A percentile compares a stretch with the other conserved stretches of the same genome.
These are phyloP conservation scores for Stegana nigrithorax DNA, from an alignment of 2,888 invertebrate species.

Conservation along the genomic window DNA sequence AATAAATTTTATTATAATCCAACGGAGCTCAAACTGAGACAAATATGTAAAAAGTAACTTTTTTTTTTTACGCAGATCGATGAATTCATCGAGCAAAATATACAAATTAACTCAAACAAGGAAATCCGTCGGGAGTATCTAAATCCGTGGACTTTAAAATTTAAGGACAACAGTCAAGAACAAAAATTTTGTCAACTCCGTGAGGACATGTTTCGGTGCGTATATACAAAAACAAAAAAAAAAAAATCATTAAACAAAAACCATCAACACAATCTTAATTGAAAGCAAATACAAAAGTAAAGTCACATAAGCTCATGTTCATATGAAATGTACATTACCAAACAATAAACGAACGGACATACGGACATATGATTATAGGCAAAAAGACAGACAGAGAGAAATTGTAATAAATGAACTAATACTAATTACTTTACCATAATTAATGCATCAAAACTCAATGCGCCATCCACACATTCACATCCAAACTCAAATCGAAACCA, in stretches of 20 bases:
- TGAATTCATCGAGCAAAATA: constrained; percentile 84
- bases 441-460: too few species aligned
- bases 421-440: constrained; percentile 50
- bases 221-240: constrained; percentile 21
- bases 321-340: constrained; percentile 1
- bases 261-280: too few species aligned
- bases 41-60: too few species aligned
- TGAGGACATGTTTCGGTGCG: constrained; percentile 88
- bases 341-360: background rate
- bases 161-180: constrained; percentile 85
- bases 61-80: constrained; percentile 73
- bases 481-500: background rate
- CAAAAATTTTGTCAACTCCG: constrained; percentile 85
- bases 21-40: too few species aligned
- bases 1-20: too few species aligned
- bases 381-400: constrained; percentile 1
- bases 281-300: background rate
- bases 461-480: background rate
- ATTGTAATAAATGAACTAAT: constrained; percentile 48
- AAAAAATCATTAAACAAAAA: too few species aligned
- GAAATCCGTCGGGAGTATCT: constrained; percentile 89
- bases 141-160: constrained; percentile 86
- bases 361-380: background rate
- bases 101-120: constrained; percentile 90
- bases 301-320: background rate